phyloP scores from a whole-genome alignment of 2,797 vertebrate species.

The Cryptoblepharus egeriae region DNA sequence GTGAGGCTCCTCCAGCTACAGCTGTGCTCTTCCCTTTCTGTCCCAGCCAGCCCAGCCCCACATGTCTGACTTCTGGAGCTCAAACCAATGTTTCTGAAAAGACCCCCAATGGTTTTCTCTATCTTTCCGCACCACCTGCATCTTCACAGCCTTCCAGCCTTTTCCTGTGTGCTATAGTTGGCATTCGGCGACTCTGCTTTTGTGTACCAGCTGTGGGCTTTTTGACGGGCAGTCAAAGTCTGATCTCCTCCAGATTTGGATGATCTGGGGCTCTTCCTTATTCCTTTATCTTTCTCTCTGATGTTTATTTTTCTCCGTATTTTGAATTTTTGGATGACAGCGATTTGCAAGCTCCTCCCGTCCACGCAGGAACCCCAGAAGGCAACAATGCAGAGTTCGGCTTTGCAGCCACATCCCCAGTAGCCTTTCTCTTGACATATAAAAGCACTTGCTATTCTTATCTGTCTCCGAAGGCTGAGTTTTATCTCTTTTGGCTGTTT shows the following conservation, averaged over 20 bases:
- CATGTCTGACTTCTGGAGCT: neutral
- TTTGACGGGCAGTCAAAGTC: neutral
- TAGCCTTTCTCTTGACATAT: constrained; percentile 41
- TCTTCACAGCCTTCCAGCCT: neutral
- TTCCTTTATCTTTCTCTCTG: constrained; percentile 25
- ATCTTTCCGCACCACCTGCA: neutral
- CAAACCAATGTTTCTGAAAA: neutral
- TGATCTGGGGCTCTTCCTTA: constrained; percentile 12
- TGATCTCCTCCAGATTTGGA: constrained; percentile 8
- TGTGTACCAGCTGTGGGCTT: neutral
- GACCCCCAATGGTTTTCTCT: accelerated
- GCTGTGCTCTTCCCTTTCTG: neutral
- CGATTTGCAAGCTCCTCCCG: constrained; percentile 58
- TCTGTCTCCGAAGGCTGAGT: constrained; percentile 54
- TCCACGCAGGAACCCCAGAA: constrained; percentile 9
- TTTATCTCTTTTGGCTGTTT: constrained; percentile 63
- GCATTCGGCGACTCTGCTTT: constrained; percentile 12
- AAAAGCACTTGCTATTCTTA: constrained; percentile 46
- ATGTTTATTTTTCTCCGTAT: constrained; percentile 45
- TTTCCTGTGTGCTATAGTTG: neutral
- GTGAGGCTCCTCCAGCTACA: neutral
- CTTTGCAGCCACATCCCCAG: constrained; percentile 33
- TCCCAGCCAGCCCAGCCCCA: neutral
- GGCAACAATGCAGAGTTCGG: constrained; percentile 54
- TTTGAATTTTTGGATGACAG: constrained; percentile 53